These are phyloP conservation scores for Axinella damicornis DNA, from an alignment of 37 sponge, comb jelly and placozoan species.

Conservation along the genomic window DNA sequence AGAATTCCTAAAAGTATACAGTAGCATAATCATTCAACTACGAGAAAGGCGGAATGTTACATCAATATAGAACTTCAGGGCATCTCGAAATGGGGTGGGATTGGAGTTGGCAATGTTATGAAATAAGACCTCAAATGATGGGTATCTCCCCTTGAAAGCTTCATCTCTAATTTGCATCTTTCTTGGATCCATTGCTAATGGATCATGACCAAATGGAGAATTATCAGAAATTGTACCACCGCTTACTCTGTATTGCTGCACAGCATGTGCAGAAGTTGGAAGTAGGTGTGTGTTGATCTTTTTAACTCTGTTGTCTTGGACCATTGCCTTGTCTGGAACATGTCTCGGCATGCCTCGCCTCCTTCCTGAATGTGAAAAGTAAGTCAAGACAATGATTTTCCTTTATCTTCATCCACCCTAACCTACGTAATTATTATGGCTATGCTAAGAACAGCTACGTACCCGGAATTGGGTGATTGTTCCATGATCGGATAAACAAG, in stretches of 20 bases:
- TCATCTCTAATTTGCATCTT: constrained; percentile 2
- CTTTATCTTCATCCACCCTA: too few species aligned
- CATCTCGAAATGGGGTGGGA: constrained; percentile 3
- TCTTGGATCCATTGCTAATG: constrained; percentile 4
- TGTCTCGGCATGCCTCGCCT: not conserved
- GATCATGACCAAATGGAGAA: constrained; percentile 25
- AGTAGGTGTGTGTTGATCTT: not conserved
- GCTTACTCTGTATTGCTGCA: not conserved
- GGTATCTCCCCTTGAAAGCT: constrained; percentile 14
- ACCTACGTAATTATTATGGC: too few species aligned
- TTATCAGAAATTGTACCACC: constrained; percentile 22
- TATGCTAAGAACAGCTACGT: too few species aligned
- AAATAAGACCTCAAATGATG: constrained; percentile 28
- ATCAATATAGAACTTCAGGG: constrained; percentile 25
- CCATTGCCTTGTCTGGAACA: not conserved
- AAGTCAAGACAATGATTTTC: too few species aligned
- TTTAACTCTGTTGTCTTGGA: constrained; percentile 2
- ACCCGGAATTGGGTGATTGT: too few species aligned
- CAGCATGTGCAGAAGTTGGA: constrained; percentile 18
- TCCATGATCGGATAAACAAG: too few species aligned
- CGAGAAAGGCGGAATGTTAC: constrained; percentile 20
- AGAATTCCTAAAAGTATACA: too few species aligned
- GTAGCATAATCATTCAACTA: too few species aligned
- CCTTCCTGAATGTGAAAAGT: not conserved
- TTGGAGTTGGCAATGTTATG: constrained; percentile 24